Percentiles rank a stretch among this genome's conserved stretches.
Conservation (phyloP, 2,888 invertebrate species). For the Ophraella communa region DNA sequence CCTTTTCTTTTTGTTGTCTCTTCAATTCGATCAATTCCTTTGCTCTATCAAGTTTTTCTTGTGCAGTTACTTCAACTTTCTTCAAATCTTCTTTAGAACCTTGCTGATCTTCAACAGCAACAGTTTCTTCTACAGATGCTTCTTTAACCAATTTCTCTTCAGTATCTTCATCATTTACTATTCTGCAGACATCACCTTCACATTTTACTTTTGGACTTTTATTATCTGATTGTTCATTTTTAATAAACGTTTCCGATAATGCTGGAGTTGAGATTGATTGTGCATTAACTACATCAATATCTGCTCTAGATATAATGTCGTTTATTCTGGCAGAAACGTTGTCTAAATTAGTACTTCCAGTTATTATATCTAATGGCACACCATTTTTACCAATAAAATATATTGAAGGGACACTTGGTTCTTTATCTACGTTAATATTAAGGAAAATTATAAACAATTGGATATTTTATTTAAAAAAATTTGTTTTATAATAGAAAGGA, state of each 20-base stretch:
- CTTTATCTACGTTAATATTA: slow-evolving; percentile 65
- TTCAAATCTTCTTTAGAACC: background rate
- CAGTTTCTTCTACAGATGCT: slow-evolving; percentile 2
- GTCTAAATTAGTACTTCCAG: slow-evolving; percentile 66
- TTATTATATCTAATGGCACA: slow-evolving; percentile 79
- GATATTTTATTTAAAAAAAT: too few relatives aligned
- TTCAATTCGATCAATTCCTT: slow-evolving; percentile 73
- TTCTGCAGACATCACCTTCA: slow-evolving; percentile 63
- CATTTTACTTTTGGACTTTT: slow-evolving; percentile 59
- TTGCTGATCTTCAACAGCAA: slow-evolving; percentile 27
- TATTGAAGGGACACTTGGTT: slow-evolving; percentile 79
- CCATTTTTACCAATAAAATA: slow-evolving; percentile 89
- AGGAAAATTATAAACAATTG: too few relatives aligned
- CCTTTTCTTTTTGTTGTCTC: slow-evolving; percentile 68
- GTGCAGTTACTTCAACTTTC: slow-evolving; percentile 47
- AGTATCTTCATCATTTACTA: slow-evolving; percentile 25
- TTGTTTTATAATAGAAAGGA: too few relatives aligned
- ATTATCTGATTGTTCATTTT: slow-evolving; percentile 39
- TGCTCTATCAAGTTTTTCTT: slow-evolving; percentile 70
- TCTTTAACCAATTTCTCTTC: background rate
- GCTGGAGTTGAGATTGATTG: slow-evolving; percentile 3
- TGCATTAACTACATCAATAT: slow-evolving; percentile 43
- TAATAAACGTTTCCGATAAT: slow-evolving; percentile 44
- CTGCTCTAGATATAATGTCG: slow-evolving; percentile 65
- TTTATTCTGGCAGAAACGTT: slow-evolving; percentile 72